Percentiles rank a stretch among this genome's conserved stretches.
Evolutionary conservation across 2,888 invertebrate genomes (phyloP).

Genomic region (Drosophila seclusa): DNA sequence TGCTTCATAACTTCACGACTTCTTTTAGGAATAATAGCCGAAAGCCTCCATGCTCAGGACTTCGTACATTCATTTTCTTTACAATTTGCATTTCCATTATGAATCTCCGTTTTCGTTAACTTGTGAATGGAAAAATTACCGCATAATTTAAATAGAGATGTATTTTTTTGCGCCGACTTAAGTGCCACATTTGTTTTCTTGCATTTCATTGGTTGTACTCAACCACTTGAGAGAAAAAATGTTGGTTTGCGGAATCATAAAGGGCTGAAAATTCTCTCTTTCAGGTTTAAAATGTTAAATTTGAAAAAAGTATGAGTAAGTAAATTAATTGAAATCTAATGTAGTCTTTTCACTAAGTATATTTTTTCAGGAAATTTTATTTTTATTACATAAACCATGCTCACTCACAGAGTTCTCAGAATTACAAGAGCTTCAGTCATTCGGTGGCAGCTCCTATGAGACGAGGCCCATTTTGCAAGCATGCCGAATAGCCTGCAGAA

Average conservation of each 20-base stretch:
- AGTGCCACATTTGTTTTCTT: background rate
- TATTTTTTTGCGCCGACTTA: background rate
- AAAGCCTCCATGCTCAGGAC: no score
- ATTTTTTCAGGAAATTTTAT: no score
- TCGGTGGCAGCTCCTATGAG: slow-evolving; percentile 7
- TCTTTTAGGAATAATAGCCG: no score
- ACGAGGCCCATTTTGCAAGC: slow-evolving; percentile 6
- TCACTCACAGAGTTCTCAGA: background rate
- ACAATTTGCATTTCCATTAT: background rate
- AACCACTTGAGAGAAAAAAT: background rate
- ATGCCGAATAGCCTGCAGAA: slow-evolving; percentile 16
- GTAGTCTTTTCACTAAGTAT: no score
- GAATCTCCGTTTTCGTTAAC: background rate
- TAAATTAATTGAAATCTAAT: background rate
- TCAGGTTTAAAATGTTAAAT: background rate
- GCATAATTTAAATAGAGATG: background rate
- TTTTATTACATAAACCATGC: background rate
- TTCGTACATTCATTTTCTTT: background rate
- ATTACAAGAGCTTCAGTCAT: slow-evolving; percentile 8
- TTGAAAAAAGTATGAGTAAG: no score
- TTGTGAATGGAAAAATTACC: background rate
- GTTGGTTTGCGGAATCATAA: background rate
- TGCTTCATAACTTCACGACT: no score
- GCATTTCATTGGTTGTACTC: background rate
- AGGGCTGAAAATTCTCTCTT: background rate